A percentile compares a stretch with the other conserved stretches of the same genome.
These are phyloP conservation scores for Caenorhabditis doughertyi DNA, from an alignment of 2,888 invertebrate genomes.

Conservation along the genomic window DNA sequence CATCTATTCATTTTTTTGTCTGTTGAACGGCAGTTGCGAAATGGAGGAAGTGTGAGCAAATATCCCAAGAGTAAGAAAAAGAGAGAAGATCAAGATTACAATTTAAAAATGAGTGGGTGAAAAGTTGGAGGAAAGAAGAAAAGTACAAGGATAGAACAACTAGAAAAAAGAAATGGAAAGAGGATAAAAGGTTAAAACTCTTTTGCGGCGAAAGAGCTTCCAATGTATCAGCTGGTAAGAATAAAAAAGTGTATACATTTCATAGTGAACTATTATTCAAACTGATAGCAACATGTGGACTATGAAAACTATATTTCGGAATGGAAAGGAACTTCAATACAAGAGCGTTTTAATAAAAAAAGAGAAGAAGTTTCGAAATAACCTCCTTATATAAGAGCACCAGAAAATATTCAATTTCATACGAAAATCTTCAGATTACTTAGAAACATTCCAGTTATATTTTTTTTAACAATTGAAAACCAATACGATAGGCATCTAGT, in stretches of 20 bases:
- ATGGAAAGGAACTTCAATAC: too few species aligned
- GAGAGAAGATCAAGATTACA: slow-evolving; percentile 46
- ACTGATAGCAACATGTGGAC: too few species aligned
- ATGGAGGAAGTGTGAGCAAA: slow-evolving; percentile 43
- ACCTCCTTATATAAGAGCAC: too few species aligned
- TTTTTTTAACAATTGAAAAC: not conserved
- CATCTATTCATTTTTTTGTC: slow-evolving; percentile 10
- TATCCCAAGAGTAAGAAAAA: slow-evolving; percentile 22
- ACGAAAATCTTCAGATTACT: too few species aligned
- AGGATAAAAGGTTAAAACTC: not conserved
- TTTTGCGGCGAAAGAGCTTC: not conserved
- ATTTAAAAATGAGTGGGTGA: slow-evolving; percentile 49
- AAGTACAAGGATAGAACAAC: not conserved
- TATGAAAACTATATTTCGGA: too few species aligned
- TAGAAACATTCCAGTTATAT: too few species aligned
- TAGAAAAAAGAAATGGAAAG: not conserved
- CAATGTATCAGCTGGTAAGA: not conserved
- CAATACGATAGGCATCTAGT: not conserved
- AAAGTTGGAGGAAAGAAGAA: slow-evolving; percentile 26
- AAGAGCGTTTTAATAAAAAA: too few species aligned
- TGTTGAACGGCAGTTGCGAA: slow-evolving; percentile 39
- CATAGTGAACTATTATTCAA: too few species aligned
- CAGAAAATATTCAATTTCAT: too few species aligned
- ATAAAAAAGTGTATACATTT: too few species aligned
- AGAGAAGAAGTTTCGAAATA: too few species aligned